phyloP scores from a whole-genome alignment of 2,113 vertebrate genomes.

The Guaruba guarouba region DNA sequence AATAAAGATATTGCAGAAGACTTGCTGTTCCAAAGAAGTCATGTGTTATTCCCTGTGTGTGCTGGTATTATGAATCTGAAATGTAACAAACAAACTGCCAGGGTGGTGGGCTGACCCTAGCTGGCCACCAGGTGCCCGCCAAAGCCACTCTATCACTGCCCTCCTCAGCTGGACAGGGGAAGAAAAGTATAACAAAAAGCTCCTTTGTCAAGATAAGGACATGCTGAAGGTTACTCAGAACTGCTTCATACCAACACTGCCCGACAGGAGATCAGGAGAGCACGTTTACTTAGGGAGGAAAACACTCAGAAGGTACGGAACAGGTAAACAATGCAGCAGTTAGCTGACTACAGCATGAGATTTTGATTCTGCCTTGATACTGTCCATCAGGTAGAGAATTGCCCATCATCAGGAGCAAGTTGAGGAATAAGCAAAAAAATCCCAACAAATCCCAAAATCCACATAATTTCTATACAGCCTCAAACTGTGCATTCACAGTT shows the following conservation, averaged over 20 bases:
- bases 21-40: background rate
- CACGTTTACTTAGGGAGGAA: background rate
- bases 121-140: background rate
- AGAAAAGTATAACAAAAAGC: background rate
- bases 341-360: background rate
- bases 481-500: rapidly evolving
- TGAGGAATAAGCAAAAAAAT: background rate
- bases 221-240: rapidly evolving
- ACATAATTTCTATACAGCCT: background rate
- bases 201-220: background rate
- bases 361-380: background rate
- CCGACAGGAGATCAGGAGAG: rapidly evolving
- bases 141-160: background rate
- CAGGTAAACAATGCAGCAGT: rapidly evolving
- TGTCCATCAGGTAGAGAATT: background rate
- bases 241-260: background rate
- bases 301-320: background rate
- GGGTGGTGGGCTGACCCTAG: background rate
- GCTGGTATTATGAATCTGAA: background rate
- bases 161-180: background rate
- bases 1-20: slow-evolving; percentile 24
- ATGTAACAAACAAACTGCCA: background rate
- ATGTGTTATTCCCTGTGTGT: background rate
- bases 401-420: background rate
- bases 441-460: background rate